These are phyloP conservation scores for Sminthurinus aureus DNA, from an alignment of 2,888 invertebrate genomes.

Conservation along the genomic window DNA sequence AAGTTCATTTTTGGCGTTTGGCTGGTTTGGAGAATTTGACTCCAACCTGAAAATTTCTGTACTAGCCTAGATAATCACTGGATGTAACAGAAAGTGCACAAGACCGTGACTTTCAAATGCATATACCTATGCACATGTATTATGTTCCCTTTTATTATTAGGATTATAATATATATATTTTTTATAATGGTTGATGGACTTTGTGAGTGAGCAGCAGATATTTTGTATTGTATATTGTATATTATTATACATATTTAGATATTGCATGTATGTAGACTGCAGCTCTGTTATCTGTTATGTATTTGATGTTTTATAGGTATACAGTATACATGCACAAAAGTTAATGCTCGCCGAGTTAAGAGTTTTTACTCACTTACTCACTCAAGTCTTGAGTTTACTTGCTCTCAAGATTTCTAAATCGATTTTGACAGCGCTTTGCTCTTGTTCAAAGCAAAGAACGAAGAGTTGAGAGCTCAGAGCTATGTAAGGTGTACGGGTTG, in stretches of 20 bases:
- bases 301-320: no score
- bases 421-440: neutral
- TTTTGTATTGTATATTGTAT: no score
- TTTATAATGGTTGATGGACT: neutral
- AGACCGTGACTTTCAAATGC: neutral
- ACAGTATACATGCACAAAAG: no score
- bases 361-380: neutral
- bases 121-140: no score
- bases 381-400: neutral
- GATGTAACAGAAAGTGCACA: neutral
- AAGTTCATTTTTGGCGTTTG: neutral
- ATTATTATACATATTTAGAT: no score
- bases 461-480: no score
- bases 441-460: neutral
- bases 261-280: no score
- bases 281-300: no score
- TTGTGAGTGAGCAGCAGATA: no score
- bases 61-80: neutral
- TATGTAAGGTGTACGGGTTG: no score
- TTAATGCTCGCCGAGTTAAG: no score
- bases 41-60: neutral
- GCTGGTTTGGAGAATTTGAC: neutral
- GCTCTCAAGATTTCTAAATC: slow-evolving; percentile 4
- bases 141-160: no score
- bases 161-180: neutral